Conservation (phyloP, 2,113 vertebrate genomes). For the Platichthys stellatus region DNA sequence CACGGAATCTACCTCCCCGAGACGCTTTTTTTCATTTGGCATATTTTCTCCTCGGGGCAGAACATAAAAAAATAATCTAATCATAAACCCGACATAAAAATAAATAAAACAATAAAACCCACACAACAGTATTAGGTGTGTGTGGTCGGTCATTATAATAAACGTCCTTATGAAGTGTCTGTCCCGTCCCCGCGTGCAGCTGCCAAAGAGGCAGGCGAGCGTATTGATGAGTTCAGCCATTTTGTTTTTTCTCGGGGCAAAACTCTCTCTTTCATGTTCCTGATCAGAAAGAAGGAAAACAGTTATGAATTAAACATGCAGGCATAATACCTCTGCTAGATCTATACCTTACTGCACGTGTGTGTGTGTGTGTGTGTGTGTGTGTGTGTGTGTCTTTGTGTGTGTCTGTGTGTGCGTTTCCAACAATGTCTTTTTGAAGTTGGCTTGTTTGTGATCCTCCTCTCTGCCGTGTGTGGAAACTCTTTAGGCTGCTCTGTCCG, state of each 20-base stretch:
- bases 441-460: constrained; percentile 32
- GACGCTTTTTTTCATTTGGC: constrained; percentile 31
- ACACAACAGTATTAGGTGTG: constrained; percentile 14
- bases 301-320: constrained; percentile 76
- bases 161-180: constrained; percentile 47
- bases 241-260: constrained; percentile 72
- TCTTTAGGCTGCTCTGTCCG: constrained; percentile 32
- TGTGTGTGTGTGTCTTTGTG: constrained; percentile 71
- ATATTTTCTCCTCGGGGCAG: constrained; percentile 51
- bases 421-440: constrained; percentile 63
- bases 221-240: constrained; percentile 77
- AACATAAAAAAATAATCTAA: constrained; percentile 55
- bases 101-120: constrained; percentile 37
- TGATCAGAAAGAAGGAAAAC: constrained; percentile 79
- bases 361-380: constrained; percentile 25
- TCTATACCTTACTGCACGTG: constrained; percentile 60
- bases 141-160: constrained; percentile 35
- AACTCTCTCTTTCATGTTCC: constrained; percentile 72
- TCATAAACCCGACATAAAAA: constrained; percentile 59
- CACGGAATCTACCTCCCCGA: constrained; percentile 9
- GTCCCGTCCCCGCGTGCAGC: constrained; percentile 8
- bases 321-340: constrained; percentile 48
- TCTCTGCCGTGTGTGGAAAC: not conserved
- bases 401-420: constrained; percentile 30
- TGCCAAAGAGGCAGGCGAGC: constrained; percentile 61